phyloP scores from a whole-genome alignment of 2,797 vertebrate species.

The Perdix hodgsoniae region DNA sequence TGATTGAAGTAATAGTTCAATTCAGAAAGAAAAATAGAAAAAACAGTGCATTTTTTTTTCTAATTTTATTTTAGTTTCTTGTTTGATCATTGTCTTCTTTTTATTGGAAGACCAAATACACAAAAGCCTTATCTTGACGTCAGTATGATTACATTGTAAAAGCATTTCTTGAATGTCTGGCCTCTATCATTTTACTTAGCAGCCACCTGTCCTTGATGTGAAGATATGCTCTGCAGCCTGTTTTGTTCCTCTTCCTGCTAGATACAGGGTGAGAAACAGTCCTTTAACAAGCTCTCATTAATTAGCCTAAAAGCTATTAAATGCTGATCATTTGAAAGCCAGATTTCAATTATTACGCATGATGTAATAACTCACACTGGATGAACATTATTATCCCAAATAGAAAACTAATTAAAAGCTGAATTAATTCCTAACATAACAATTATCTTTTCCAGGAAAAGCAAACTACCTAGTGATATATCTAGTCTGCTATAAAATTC shows the following conservation, averaged over 20 bases:
- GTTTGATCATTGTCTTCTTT: not conserved
- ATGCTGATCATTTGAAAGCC: not conserved
- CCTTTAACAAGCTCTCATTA: not conserved
- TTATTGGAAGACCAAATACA: not conserved
- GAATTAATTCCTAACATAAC: not conserved
- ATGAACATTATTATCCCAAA: not conserved
- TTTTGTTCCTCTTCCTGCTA: not conserved
- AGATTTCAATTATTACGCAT: not conserved
- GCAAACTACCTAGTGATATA: not conserved
- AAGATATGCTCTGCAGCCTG: not conserved
- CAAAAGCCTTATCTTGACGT: not conserved
- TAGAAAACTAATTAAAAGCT: slow-evolving; percentile 11
- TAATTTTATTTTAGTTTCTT: not conserved
- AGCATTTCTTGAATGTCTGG: not conserved
- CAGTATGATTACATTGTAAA: not conserved
- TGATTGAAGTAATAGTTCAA: not conserved
- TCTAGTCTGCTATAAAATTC: not conserved
- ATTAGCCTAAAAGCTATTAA: slow-evolving; percentile 5
- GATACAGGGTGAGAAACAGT: not conserved
- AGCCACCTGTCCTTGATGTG: not conserved
- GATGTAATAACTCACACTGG: not conserved
- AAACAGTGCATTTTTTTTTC: not conserved
- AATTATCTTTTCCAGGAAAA: slow-evolving; percentile 3
- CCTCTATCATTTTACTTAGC: not conserved
- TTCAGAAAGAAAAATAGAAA: not conserved